Conservation (phyloP, 30 jellyfish, hydroid and myxozoan species). For the Hydra vulgaris region DNA sequence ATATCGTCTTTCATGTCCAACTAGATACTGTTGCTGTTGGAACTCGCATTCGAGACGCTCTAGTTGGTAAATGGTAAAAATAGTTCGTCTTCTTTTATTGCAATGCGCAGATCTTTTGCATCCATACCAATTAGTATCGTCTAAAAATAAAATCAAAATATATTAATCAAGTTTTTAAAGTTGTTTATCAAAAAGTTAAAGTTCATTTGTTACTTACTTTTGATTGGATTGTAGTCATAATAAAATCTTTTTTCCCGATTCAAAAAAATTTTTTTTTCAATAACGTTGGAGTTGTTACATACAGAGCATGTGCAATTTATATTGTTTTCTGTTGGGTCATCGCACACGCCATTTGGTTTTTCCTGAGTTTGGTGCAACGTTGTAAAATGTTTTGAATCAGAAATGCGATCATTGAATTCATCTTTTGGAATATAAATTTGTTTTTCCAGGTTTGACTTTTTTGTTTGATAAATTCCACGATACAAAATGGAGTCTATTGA, state of each 20-base stretch:
- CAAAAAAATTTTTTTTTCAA: not conserved
- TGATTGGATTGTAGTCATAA: not conserved
- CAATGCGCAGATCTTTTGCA: not conserved
- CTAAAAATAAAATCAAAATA: not conserved
- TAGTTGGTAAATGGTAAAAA: constrained; percentile 89
- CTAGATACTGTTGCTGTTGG: constrained; percentile 95
- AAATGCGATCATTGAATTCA: not conserved
- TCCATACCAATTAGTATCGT: not conserved
- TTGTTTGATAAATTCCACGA: not conserved
- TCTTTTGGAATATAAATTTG: not conserved
- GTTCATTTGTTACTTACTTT: not conserved
- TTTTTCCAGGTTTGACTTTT: not conserved
- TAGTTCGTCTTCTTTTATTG: constrained; percentile 88
- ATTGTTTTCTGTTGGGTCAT: not conserved
- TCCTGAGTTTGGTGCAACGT: not conserved
- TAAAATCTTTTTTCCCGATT: not conserved
- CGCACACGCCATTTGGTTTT: not conserved
- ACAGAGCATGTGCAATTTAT: not conserved
- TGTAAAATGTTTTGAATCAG: not conserved
- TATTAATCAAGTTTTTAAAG: not conserved
- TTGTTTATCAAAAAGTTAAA: no score
- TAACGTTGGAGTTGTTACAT: not conserved
- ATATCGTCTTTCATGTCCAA: constrained; percentile 93
- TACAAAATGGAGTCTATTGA: not conserved
- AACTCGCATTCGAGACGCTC: constrained; percentile 94